Evolutionary conservation across 2,797 vertebrate genomes (phyloP).

Genomic region (Phrynocephalus guinanensis): DNA sequence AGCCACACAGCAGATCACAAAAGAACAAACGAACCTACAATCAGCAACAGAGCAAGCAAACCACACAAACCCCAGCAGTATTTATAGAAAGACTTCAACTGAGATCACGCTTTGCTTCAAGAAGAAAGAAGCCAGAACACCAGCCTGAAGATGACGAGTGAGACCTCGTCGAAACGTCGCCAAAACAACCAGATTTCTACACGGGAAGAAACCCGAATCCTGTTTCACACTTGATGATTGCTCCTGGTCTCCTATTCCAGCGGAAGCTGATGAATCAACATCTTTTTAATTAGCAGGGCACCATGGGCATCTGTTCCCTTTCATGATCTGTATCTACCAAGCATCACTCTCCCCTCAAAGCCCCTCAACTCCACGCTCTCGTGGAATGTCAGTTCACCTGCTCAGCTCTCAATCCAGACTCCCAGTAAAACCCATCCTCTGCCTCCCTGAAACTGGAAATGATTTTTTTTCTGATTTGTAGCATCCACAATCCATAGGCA

Average conservation of each 20-base stretch:
- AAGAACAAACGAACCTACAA: no score
- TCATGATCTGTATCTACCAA: not conserved
- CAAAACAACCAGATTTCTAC: no score
- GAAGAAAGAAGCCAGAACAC: no score
- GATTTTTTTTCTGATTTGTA: not conserved
- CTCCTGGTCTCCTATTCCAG: not conserved
- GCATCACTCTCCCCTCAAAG: not conserved
- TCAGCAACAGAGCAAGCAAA: no score
- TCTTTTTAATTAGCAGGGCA: not conserved
- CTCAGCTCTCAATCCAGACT: not conserved
- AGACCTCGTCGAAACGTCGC: no score
- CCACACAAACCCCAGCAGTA: no score
- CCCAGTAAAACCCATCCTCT: not conserved
- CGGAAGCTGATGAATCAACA: slow-evolving; percentile 4
- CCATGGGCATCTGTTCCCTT: slow-evolving; percentile 6
- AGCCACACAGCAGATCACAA: no score
- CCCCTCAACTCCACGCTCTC: not conserved
- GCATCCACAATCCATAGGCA: not conserved
- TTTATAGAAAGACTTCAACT: no score
- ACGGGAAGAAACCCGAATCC: no score
- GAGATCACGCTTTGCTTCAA: no score
- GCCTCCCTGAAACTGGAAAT: not conserved
- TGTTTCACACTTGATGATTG: not conserved
- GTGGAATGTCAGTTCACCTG: not conserved
- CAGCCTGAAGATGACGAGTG: no score